phyloP scores from a whole-genome alignment of 2,113 vertebrate species.

The Gnathonemus echidnorhynchus region DNA sequence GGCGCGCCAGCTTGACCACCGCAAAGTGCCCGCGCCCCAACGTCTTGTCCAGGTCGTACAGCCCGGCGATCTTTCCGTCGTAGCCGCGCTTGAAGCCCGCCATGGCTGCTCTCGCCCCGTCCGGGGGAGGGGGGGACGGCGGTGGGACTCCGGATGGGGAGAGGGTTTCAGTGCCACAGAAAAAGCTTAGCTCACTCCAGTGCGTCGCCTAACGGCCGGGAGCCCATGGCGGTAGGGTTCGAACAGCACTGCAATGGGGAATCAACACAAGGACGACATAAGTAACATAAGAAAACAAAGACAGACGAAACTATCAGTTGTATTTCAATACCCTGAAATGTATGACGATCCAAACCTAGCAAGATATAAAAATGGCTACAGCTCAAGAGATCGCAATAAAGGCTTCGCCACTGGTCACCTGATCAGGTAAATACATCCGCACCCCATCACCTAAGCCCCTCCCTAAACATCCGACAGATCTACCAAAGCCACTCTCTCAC shows the following conservation, averaged over 20 bases:
- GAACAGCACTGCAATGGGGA: conserved; percentile 49
- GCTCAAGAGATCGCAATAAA: not conserved
- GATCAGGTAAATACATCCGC: not conserved
- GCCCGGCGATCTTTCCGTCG: conserved; percentile 76
- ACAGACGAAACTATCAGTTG: not conserved
- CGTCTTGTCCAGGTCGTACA: conserved; percentile 79
- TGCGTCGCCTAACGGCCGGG: conserved; percentile 40
- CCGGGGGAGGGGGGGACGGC: not conserved
- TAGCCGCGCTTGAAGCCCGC: conserved; percentile 78
- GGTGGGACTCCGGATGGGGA: not conserved
- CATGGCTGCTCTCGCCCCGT: conserved; percentile 55
- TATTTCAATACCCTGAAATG: not conserved
- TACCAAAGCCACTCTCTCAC: not conserved
- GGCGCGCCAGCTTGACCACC: conserved; percentile 75
- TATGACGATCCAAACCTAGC: not conserved
- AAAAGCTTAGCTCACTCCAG: conserved; percentile 50
- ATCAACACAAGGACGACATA: conserved; percentile 16
- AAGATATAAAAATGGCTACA: not conserved
- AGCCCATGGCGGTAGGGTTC: conserved; percentile 49
- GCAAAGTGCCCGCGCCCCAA: conserved; percentile 76
- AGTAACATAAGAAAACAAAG: not conserved
- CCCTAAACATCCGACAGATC: not conserved
- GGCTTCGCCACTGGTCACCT: not conserved
- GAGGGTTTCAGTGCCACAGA: conserved; percentile 13
- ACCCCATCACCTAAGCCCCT: not conserved